Evolutionary conservation across 2,888 invertebrate genomes (phyloP), one percentile per base, ranked within the genome.

Genomic region (Cyaniris semiargus): DNA sequence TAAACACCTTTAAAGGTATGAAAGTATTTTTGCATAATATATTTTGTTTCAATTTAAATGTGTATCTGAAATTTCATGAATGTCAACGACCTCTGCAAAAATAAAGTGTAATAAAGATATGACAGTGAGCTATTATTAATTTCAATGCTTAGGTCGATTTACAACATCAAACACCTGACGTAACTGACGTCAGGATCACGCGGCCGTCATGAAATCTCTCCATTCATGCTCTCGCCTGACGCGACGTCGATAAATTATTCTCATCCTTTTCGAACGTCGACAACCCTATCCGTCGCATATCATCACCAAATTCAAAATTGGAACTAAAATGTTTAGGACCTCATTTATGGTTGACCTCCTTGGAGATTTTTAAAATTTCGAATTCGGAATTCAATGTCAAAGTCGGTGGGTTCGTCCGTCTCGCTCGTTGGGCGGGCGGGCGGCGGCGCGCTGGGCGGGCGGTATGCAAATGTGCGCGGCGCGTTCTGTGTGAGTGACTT

Each of bases 401-500:
- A 87, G 85, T 83, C 85, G 86, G 86, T 83, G 82, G 86, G 85
- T 85, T 84, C 84, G 84, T 89, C 90, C 88, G 86, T 94, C 93
- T 91, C 94, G 86, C 89, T 90, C 92, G 85, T 21, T 66, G 66
- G 66, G 66, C 66, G 85, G 90, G 86, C 91, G 91, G 93, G 93
- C 92, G 92, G 91, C 93, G 91, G 90, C 89, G 91, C 90, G 90
- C 89, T 89, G 94, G 94, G 93, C 93, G 93, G 93, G 93, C 94
- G 94, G 93, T 94, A 94, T 94, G 94, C 94, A 94, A 94, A 94
- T 94, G 93, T 90, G 90, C 86, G 89, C 85, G 83, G 86, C 90
- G 87, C 89, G 87, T 88, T 90, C 88, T 90, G 92, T 93, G 93
- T 93, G 93, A 84, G 93, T 93, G 90, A 86, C 87, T 87, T 90